Evolutionary conservation across 2,888 invertebrate species (phyloP), one percentile per base, ranked within the genome.

Genomic region (Drepanosiphum platanoidis): DNA sequence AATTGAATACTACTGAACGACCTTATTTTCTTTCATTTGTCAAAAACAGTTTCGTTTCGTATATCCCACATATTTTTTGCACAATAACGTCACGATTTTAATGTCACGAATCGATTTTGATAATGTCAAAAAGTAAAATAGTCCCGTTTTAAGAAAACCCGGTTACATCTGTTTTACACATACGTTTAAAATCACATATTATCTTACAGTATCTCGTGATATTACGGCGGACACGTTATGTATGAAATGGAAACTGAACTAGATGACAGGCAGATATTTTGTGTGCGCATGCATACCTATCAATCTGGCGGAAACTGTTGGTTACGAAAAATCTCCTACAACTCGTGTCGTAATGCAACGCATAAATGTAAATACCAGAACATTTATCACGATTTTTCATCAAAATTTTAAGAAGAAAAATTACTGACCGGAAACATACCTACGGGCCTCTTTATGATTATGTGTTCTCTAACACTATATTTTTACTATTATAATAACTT

Each of bases 201-300:
- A 52, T 52, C 18, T 64, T 27, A 64, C 27, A 36, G 0, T 15
- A 34, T 34, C 32, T 75, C n/a, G 42, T 68, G n/a, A 79, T 71
- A 78, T 30, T 18, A 3, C 9, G 7, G 32, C 30, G 70, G 22
- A 36, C 52, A 52, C 66, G 70, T 70, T 83, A 74, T 83, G 83
- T 74, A 74, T 66, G 46, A 74, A 74, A 66, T 83, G 74, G 75
- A 83, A 75, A 83, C 22, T 66, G 52, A 18, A 75, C 46, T 66
- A 46, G 75, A 83, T 83, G 74, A 83, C 83, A 66, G 64, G 74
- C 83, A 75, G 27, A 46, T 83, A 74, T 83, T 75, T 66, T 36
- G 52, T 70, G 34, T 42, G 30, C 30, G 39, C 61, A 18, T 70
- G 39, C 61, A 18, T 70, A 71, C 64, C 64, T 80, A 72, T 75